A percentile compares a stretch with the other conserved stretches of the same genome.
Conservation (phyloP, 2,888 invertebrate genomes). For the Tetanocera ferruginea region DNA sequence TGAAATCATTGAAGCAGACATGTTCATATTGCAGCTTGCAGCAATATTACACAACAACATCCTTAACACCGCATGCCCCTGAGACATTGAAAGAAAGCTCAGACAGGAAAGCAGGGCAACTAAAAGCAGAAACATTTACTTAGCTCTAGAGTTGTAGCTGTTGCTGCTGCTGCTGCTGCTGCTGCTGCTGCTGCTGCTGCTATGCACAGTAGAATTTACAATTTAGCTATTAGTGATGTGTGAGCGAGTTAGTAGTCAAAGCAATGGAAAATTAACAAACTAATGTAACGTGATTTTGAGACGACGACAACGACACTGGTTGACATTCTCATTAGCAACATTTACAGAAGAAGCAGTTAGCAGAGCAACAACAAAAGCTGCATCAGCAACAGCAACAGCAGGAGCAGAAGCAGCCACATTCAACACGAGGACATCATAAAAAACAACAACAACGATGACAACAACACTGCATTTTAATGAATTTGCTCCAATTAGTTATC, state of each 20-base stretch:
- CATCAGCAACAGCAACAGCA: neutral
- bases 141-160: too few species aligned
- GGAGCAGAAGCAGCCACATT: neutral
- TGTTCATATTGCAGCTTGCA: neutral
- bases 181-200: too few species aligned
- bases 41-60: conserved; percentile 4
- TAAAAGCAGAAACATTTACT: too few species aligned
- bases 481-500: conserved; percentile 19
- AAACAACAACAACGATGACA: neutral
- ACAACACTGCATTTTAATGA: conserved; percentile 10
- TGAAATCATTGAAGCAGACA: conserved; percentile 3
- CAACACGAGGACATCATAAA: neutral
- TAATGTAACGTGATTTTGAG: conserved; percentile 24
- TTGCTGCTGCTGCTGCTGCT: too few species aligned
- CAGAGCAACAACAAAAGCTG: neutral
- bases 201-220: too few species aligned
- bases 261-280: conserved; percentile 23
- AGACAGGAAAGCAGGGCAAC: too few species aligned
- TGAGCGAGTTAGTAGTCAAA: neutral
- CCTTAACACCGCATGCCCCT: neutral
- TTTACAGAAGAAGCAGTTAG: neutral
- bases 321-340: conserved; percentile 9
- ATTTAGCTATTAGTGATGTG: neutral
- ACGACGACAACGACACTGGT: neutral
- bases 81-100: too few species aligned